Conservation (phyloP, 2,113 vertebrate species). For the Pterocles gutturalis region DNA sequence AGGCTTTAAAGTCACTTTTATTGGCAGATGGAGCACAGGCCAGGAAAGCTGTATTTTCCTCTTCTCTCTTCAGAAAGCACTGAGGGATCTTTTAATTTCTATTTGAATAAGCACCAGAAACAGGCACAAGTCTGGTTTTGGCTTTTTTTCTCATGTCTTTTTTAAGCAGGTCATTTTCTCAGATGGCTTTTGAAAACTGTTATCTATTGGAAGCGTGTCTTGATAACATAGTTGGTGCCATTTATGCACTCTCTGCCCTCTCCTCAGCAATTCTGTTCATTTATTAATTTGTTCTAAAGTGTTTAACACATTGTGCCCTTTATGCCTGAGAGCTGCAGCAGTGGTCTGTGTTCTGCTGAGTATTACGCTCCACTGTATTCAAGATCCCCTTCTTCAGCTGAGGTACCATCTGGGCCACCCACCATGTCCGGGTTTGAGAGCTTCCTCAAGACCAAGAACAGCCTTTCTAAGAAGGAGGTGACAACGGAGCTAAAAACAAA, state of each 20-base stretch:
- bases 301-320: not conserved
- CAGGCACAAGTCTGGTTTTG: not conserved
- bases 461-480: not conserved
- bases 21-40: not conserved
- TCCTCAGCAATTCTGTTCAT: not conserved
- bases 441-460: not conserved
- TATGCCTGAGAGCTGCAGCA: not conserved
- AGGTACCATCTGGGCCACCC: conserved; percentile 35
- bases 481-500: not conserved
- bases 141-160: not conserved
- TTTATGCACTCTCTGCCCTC: not conserved
- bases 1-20: not conserved
- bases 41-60: not conserved
- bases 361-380: not conserved
- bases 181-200: conserved; percentile 7
- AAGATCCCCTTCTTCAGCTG: not conserved
- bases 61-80: not conserved
- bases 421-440: not conserved
- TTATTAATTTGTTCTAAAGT: conserved; percentile 3
- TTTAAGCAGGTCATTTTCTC: conserved; percentile 27
- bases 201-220: not conserved
- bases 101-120: conserved; percentile 9
- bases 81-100: conserved; percentile 12
- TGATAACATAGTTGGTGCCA: not conserved
- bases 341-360: not conserved